These are phyloP conservation scores for Phyllotreta striolata DNA, from an alignment of 2,888 invertebrate species.

Conservation along the genomic window DNA sequence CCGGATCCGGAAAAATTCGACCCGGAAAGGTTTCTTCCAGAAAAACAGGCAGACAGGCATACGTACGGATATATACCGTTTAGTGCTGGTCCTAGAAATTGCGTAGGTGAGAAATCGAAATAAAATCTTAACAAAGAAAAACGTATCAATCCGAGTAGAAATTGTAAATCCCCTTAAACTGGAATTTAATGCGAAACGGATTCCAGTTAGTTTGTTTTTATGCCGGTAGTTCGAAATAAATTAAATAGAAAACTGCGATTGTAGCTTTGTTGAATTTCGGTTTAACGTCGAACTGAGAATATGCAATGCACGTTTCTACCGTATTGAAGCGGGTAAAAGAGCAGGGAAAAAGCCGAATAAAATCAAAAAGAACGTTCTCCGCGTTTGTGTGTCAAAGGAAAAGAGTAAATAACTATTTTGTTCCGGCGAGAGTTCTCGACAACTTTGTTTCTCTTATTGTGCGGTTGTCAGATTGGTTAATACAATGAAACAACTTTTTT, in stretches of 20 bases:
- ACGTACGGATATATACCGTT: slow-evolving; percentile 61
- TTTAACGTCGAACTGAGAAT: no score
- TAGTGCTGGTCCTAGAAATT: slow-evolving; percentile 62
- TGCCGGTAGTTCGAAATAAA: no score
- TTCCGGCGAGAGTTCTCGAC: background rate
- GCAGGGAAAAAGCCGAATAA: no score
- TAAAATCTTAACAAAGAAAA: background rate
- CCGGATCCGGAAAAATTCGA: slow-evolving; percentile 62
- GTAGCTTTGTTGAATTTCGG: no score
- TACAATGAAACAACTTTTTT: slow-evolving; percentile 18
- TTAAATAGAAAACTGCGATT: no score
- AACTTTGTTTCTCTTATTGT: slow-evolving; percentile 12
- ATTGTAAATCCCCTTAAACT: no score
- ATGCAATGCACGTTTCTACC: no score
- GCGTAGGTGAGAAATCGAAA: slow-evolving; percentile 52
- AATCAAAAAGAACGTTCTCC: background rate
- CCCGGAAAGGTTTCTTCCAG: slow-evolving; percentile 60
- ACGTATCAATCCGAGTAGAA: background rate
- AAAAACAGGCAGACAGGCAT: slow-evolving; percentile 59
- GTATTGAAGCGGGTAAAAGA: no score
- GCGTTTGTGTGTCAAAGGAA: slow-evolving; percentile 4
- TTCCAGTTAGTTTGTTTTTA: no score
- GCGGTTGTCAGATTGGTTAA: slow-evolving; percentile 12
- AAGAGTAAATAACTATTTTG: slow-evolving; percentile 24
- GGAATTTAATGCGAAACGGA: no score